Base-by-base conservation (phyloP, 2,113 vertebrate species). In the Orycteropus afer region DNA sequence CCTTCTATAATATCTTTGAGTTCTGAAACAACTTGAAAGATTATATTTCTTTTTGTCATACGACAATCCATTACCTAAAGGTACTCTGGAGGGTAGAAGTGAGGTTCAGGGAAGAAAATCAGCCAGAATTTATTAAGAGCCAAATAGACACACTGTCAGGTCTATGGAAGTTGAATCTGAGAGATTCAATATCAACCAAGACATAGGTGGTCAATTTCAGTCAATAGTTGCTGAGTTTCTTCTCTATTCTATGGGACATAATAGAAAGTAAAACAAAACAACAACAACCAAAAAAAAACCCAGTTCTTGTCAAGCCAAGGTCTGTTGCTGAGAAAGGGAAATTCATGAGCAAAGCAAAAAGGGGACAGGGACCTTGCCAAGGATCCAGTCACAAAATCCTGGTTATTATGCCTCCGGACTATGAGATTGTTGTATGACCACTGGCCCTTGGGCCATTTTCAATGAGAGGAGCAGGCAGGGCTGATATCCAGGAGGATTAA, bases 401-500 rank as follows among this genome's bases (percentile, higher is more conserved):
- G 18, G 73, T n/a, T 71, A 37, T 65, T 71, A 53, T 0, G 1
- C 40, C 84, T 88, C 47, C 86, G 65, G 40, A 11, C 69, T 53
- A 65, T 32, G 76, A 87, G 51, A 92, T 74, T 95, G 47, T 86
- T 86, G 49, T 14, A 59, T 85, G 95, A 78, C 55, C 53, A 27
- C 3, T 53, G 67, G 91, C 10, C 29, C 45, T 29, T 37, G 69
- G 42, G 11, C 15, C 25, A 17, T 29, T 93, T 2, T 0, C 47
- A 45, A 23, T 4, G 40, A 69, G 90, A 92, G 34, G 34, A 74
- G 65, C 74, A 49, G 53, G 74, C 23, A 45, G 59, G 83, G 51
- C 29, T 97, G 10, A 22, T 25, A 67, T 83, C n/a, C 91, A 69
- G 89, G 86, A 69, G 18, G 37, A 49, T 93, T 83, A 94, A 57